Conservation (phyloP, 2,797 vertebrate species). For the Thalassophryne amazonica region DNA sequence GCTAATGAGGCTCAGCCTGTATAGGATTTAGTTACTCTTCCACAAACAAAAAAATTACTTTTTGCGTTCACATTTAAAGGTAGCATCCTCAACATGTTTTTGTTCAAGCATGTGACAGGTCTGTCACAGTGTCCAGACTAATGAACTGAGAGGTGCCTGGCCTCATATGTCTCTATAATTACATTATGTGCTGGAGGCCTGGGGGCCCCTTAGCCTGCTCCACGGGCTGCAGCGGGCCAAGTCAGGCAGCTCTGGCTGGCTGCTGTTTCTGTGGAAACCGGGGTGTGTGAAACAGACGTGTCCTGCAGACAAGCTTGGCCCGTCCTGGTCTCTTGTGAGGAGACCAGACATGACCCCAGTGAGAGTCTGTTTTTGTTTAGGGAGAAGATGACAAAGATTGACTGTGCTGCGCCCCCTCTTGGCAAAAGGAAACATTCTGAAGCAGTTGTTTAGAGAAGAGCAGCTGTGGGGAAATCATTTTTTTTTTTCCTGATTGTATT, state of each 20-base stretch:
- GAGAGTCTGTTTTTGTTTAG: slow-evolving; percentile 62
- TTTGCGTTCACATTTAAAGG: neutral
- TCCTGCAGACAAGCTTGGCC: slow-evolving; percentile 71
- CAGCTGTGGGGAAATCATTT: slow-evolving; percentile 46
- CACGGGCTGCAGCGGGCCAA: slow-evolving; percentile 26
- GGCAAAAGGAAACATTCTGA: slow-evolving; percentile 2
- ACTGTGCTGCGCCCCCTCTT: neutral
- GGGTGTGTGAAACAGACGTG: slow-evolving; percentile 65
- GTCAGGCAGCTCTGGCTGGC: slow-evolving; percentile 20
- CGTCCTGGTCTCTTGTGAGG: slow-evolving; percentile 70
- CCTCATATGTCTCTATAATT: slow-evolving; percentile 67
- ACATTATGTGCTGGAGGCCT: slow-evolving; percentile 60
- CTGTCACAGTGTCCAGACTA: slow-evolving; percentile 31
- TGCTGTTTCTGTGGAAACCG: slow-evolving; percentile 73
- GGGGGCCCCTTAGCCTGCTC: slow-evolving; percentile 37
- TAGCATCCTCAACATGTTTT: neutral
- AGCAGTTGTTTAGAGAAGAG: slow-evolving; percentile 20
- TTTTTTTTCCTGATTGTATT: slow-evolving; percentile 19
- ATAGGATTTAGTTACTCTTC: too few relatives aligned
- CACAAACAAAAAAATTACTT: too few relatives aligned
- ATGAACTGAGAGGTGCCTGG: slow-evolving; percentile 56
- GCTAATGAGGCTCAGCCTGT: too few relatives aligned
- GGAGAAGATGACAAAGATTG: slow-evolving; percentile 29
- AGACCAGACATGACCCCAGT: slow-evolving; percentile 84
- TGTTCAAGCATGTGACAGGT: slow-evolving; percentile 7